Conservation (phyloP, 2,113 vertebrate genomes). For the Nicator chloris region DNA sequence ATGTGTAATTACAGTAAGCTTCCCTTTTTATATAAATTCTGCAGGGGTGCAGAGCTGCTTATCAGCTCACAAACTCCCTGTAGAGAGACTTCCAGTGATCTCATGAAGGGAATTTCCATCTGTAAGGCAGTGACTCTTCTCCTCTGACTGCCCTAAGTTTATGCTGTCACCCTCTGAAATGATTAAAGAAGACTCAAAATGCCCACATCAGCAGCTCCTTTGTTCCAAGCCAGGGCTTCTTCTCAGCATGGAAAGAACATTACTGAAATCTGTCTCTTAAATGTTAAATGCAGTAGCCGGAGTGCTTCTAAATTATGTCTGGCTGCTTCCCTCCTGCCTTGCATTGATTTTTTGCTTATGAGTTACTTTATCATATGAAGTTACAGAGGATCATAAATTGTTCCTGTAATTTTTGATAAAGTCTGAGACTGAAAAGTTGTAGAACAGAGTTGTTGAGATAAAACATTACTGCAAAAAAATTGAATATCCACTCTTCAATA, state of each 20-base stretch:
- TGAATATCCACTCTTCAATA: neutral
- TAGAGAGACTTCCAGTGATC: neutral
- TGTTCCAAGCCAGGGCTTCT: neutral
- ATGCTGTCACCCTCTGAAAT: neutral
- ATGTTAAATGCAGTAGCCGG: neutral
- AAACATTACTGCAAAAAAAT: neutral
- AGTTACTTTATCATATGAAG: slow-evolving; percentile 34
- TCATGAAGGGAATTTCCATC: neutral
- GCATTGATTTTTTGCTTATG: slow-evolving; percentile 39
- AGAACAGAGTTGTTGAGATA: neutral
- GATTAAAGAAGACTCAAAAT: neutral
- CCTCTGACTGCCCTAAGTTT: neutral
- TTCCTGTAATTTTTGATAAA: neutral
- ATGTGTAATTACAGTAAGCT: neutral
- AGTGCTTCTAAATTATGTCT: neutral
- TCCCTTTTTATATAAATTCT: neutral
- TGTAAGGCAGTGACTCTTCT: neutral
- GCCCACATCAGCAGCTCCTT: neutral
- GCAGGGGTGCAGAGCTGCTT: neutral
- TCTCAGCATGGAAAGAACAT: neutral
- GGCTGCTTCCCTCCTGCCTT: neutral
- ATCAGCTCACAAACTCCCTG: neutral
- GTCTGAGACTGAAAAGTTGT: neutral
- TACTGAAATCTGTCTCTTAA: slow-evolving; percentile 11
- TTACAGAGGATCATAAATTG: slow-evolving; percentile 5